phyloP scores from a whole-genome alignment of 2,797 vertebrate species.

The Epinephelus malabaricus region DNA sequence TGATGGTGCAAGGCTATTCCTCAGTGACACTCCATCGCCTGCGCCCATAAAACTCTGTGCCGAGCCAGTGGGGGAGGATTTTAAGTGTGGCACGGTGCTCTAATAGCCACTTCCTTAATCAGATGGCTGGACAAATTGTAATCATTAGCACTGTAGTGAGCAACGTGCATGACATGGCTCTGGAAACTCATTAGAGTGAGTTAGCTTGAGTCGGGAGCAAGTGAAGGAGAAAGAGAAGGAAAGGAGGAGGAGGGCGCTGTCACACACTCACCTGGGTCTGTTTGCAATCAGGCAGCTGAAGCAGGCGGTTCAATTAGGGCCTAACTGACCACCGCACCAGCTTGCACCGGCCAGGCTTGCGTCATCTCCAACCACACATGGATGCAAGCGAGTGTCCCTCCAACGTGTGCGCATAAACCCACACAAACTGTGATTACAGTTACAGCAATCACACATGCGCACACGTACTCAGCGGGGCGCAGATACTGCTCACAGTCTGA shows the following conservation, averaged over 20 bases:
- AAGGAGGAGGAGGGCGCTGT: constrained; percentile 39
- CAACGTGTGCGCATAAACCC: constrained; percentile 31
- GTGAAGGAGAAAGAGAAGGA: constrained; percentile 21
- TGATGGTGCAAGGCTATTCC: constrained; percentile 72
- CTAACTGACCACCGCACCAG: constrained; percentile 23
- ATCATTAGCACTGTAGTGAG: constrained; percentile 75
- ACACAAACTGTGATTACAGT: constrained; percentile 62
- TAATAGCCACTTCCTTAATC: constrained; percentile 77
- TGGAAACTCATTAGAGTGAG: constrained; percentile 66
- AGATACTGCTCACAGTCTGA: constrained; percentile 51
- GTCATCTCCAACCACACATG: constrained; percentile 54
- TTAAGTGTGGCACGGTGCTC: constrained; percentile 64
- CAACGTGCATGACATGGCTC: constrained; percentile 59
- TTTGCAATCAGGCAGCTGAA: constrained; percentile 73
- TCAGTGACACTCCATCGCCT: constrained; percentile 78
- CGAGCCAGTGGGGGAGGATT: constrained; percentile 64
- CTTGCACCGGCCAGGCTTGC: constrained; percentile 36
- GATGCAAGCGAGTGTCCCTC: constrained; percentile 39
- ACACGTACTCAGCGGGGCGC: constrained; percentile 38
- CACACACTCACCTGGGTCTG: constrained; percentile 77
- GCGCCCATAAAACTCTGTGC: constrained; percentile 71
- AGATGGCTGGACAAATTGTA: constrained; percentile 76
- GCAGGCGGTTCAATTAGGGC: constrained; percentile 57
- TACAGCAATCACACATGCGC: constrained; percentile 46
- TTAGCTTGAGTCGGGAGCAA: constrained; percentile 32